Conservation (phyloP, 1,140 invertebrate genomes). For the Orchestia grillus region DNA sequence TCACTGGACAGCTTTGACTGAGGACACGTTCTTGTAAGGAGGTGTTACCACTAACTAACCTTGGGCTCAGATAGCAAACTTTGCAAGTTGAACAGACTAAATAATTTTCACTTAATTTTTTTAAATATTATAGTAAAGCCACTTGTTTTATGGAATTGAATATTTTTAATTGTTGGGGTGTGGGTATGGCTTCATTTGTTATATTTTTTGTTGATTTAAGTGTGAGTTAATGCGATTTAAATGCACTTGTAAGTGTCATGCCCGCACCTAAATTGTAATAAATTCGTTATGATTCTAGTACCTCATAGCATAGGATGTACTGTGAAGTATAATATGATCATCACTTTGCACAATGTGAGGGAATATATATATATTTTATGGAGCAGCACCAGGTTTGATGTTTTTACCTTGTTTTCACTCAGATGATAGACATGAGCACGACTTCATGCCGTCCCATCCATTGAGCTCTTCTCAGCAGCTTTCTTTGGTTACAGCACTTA, state of each 20-base stretch:
- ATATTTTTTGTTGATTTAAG: conserved; percentile 24
- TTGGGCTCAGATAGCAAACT: conserved; percentile 16
- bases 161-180: conserved; percentile 11
- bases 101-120: background rate
- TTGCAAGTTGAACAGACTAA: conserved; percentile 29
- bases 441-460: background rate
- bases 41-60: conserved; percentile 49
- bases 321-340: background rate
- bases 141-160: conserved; percentile 17
- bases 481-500: background rate
- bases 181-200: conserved; percentile 31
- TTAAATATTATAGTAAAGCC: background rate
- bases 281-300: background rate
- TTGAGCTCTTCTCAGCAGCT: background rate
- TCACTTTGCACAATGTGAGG: background rate
- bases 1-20: conserved; percentile 51
- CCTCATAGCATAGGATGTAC: background rate
- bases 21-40: conserved; percentile 49
- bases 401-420: background rate
- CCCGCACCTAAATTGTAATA: background rate
- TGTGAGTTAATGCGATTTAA: conserved; percentile 18
- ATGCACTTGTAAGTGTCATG: background rate
- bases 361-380: background rate
- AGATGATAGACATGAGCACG: background rate
- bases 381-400: background rate